These are phyloP conservation scores for Thomomys bottae DNA, from an alignment of 2,113 vertebrate genomes.

Conservation along the genomic window DNA sequence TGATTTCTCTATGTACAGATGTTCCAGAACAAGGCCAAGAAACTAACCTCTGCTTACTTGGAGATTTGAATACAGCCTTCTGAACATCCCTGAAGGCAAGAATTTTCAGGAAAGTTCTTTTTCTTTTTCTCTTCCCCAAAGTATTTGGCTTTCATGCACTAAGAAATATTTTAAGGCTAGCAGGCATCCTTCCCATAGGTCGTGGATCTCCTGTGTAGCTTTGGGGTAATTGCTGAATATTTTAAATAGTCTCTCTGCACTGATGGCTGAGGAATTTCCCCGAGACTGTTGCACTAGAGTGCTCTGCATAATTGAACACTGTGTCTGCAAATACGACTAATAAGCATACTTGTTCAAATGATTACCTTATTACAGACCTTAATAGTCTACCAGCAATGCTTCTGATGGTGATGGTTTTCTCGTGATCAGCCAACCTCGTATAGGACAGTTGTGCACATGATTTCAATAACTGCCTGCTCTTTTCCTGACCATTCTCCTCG, in stretches of 20 bases:
- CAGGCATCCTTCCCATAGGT: slow-evolving; percentile 33
- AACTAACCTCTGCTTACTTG: background rate
- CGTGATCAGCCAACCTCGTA: background rate
- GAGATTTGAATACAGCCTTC: slow-evolving; percentile 31
- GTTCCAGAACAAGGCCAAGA: slow-evolving; percentile 21
- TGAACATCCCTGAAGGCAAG: background rate
- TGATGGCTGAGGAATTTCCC: slow-evolving; percentile 58
- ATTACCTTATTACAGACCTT: slow-evolving; percentile 53
- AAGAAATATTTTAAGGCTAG: slow-evolving; percentile 46
- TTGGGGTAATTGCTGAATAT: slow-evolving; percentile 45
- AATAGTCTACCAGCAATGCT: slow-evolving; percentile 31
- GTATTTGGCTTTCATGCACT: background rate
- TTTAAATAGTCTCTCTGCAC: slow-evolving; percentile 49
- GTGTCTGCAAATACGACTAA: slow-evolving; percentile 72
- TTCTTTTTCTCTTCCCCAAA: background rate
- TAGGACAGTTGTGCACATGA: background rate
- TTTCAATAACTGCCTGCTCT: background rate
- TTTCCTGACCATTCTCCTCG: background rate
- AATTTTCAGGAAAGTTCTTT: background rate
- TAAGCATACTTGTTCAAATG: slow-evolving; percentile 61
- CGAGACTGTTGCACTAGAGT: slow-evolving; percentile 19
- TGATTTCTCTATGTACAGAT: background rate
- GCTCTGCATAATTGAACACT: slow-evolving; percentile 69
- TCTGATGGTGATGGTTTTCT: background rate
- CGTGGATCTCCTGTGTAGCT: slow-evolving; percentile 51